These are phyloP conservation scores for Pseudococcus jackbeardsleyi DNA, from an alignment of 2,888 invertebrate species.

Conservation along the genomic window DNA sequence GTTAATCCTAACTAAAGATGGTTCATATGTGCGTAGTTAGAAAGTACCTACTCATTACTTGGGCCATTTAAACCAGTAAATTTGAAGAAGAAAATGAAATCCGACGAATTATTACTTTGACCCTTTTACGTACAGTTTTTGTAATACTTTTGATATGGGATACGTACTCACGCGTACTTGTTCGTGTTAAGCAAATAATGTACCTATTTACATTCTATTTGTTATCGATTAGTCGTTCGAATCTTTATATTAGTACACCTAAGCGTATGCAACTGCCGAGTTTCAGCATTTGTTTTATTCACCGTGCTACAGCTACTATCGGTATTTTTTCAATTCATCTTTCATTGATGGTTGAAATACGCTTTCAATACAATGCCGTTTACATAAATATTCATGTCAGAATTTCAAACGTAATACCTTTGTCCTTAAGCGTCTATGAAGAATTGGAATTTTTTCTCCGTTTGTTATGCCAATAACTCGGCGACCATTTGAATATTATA, in stretches of 20 bases:
- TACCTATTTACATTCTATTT: too few relatives aligned
- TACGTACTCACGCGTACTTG: too few relatives aligned
- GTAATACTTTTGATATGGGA: too few relatives aligned
- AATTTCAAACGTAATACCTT: slow-evolving; percentile 35
- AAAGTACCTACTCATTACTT: not conserved
- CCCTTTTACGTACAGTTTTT: not conserved
- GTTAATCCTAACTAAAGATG: not conserved
- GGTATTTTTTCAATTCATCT: slow-evolving; percentile 32
- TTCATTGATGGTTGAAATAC: slow-evolving; percentile 25
- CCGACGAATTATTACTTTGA: slow-evolving; percentile 41
- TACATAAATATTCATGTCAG: slow-evolving; percentile 44
- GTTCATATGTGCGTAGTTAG: too few relatives aligned
- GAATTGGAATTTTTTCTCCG: slow-evolving; percentile 19
- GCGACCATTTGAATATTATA: not conserved
- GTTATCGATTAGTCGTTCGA: too few relatives aligned
- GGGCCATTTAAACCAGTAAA: slow-evolving; percentile 14
- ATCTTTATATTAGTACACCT: too few relatives aligned
- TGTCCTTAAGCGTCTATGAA: slow-evolving; percentile 45
- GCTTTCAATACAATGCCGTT: slow-evolving; percentile 27
- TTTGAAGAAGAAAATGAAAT: slow-evolving; percentile 6
- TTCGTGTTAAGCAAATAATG: too few relatives aligned
- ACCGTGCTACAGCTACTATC: slow-evolving; percentile 4
- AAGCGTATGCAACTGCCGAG: not conserved
- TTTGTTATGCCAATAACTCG: slow-evolving; percentile 49
- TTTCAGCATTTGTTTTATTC: not conserved